phyloP scores from a whole-genome alignment of 2,888 invertebrate genomes.

The Antheraea assamensis region DNA sequence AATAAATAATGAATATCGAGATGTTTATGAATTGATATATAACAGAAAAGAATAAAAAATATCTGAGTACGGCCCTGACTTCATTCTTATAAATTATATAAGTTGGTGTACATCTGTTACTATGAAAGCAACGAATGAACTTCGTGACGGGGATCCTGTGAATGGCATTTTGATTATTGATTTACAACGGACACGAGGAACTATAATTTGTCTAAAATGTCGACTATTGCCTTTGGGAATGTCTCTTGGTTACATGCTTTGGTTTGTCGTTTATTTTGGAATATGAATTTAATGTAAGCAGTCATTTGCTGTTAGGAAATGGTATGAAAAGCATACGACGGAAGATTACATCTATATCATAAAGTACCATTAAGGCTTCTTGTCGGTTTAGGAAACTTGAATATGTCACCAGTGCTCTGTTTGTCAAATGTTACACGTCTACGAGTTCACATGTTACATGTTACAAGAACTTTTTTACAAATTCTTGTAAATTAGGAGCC shows the following conservation, averaged over 20 bases:
- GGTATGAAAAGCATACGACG: neutral
- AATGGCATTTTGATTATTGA: constrained; percentile 32
- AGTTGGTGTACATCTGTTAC: constrained; percentile 30
- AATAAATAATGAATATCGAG: no score
- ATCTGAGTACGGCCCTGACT: constrained; percentile 23
- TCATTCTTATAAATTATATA: constrained; percentile 34
- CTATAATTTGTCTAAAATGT: constrained; percentile 22
- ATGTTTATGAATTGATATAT: no score
- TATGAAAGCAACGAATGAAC: constrained; percentile 5
- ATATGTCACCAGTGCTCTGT: no score
- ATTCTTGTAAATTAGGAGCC: no score
- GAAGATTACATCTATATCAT: no score
- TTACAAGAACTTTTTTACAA: no score
- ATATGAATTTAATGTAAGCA: neutral
- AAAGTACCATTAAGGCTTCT: no score
- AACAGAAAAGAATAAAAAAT: neutral
- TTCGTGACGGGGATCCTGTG: constrained; percentile 23
- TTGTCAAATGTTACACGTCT: no score
- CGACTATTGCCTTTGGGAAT: constrained; percentile 15
- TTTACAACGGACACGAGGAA: constrained; percentile 21
- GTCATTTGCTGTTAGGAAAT: neutral
- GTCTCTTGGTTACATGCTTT: neutral
- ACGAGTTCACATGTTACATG: no score
- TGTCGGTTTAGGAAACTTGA: no score
- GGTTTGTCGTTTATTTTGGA: neutral